Evolutionary conservation across 2,797 vertebrate genomes (phyloP).

Genomic region (Lepilemur septentrionalis): DNA sequence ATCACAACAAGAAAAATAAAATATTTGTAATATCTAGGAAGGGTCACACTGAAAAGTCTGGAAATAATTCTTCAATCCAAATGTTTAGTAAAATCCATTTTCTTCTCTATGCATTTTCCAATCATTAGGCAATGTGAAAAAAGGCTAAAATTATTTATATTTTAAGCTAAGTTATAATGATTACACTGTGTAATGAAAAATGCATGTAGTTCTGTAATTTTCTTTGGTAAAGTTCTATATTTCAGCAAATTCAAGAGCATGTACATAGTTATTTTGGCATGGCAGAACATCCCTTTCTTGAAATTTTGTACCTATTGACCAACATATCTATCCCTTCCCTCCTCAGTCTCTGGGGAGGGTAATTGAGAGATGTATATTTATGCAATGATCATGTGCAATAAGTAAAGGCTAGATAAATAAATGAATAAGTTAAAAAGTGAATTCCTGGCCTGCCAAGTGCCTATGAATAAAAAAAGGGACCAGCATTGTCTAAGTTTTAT

Average conservation of each 20-base stretch:
- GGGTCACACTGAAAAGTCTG: not conserved
- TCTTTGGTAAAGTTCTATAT: not conserved
- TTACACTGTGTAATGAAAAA: not conserved
- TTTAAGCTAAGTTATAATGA: not conserved
- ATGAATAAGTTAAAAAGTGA: not conserved
- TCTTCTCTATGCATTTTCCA: not conserved
- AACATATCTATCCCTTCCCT: not conserved
- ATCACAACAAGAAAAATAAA: conserved; percentile 33
- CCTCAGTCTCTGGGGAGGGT: fast-evolving
- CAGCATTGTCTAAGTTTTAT: not conserved
- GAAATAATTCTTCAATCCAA: not conserved
- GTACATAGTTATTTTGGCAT: not conserved
- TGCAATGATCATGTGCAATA: not conserved
- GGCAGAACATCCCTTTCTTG: not conserved
- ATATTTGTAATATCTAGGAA: conserved; percentile 21
- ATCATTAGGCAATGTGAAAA: not conserved
- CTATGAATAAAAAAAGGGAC: not conserved
- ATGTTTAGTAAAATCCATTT: not conserved
- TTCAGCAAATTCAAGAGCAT: not conserved
- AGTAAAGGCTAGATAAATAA: not conserved
- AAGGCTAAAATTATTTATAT: not conserved
- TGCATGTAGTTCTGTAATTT: not conserved
- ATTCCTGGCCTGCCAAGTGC: not conserved
- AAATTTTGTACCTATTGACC: not conserved
- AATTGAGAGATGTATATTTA: not conserved